phyloP scores from a whole-genome alignment of 2,113 vertebrate species.

The Chauna torquata region DNA sequence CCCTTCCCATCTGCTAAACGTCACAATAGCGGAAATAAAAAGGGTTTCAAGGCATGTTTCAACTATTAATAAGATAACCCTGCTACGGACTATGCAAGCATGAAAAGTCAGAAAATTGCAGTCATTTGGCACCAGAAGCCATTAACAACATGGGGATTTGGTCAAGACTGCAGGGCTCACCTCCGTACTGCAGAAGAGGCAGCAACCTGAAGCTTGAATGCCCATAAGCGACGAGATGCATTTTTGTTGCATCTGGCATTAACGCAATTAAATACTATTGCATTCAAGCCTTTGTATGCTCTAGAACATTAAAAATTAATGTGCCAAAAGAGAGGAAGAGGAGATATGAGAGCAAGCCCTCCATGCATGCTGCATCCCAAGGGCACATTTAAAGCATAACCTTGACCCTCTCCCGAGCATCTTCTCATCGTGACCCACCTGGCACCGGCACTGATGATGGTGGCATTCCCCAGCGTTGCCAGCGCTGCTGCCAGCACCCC shows the following conservation, averaged over 20 bases:
- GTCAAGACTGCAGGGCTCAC: neutral
- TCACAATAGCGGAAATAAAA: fast-evolving
- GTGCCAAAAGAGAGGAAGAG: neutral
- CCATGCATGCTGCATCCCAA: fast-evolving
- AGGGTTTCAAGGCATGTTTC: neutral
- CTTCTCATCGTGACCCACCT: constrained; percentile 65
- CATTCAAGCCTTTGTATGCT: neutral
- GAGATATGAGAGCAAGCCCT: fast-evolving
- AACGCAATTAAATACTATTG: neutral
- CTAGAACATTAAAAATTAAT: fast-evolving
- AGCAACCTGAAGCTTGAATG: neutral
- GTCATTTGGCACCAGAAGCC: neutral
- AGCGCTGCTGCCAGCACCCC: constrained; percentile 75
- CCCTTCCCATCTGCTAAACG: neutral
- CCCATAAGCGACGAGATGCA: fast-evolving
- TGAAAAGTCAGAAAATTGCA: neutral
- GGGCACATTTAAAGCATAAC: fast-evolving
- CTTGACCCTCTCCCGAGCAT: fast-evolving
- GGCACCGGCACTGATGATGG: constrained; percentile 81
- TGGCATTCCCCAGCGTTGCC: constrained; percentile 76
- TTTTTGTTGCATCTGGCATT: neutral
- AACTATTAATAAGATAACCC: neutral
- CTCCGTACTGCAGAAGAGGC: neutral
- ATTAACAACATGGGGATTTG: neutral
- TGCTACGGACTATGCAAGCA: neutral